Conservation (phyloP, 2,888 invertebrate genomes). For the Apamea sordens region DNA sequence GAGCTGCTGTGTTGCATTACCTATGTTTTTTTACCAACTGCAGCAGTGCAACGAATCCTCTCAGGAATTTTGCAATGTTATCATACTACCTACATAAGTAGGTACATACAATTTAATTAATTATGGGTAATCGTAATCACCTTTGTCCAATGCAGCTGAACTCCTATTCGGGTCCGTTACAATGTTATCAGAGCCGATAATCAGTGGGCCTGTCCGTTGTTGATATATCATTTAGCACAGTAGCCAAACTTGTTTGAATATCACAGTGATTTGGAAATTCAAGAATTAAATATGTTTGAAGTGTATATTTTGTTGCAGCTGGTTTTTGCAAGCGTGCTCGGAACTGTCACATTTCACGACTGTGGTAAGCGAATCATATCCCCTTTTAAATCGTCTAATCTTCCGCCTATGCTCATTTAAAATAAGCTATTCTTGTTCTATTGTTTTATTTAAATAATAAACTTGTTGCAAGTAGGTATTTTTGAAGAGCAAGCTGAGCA, state of each 20-base stretch:
- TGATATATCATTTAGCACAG: slow-evolving; percentile 65
- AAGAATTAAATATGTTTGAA: slow-evolving; percentile 71
- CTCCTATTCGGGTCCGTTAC: slow-evolving; percentile 60
- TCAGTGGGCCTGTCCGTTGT: slow-evolving; percentile 65
- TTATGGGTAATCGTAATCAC: slow-evolving; percentile 63
- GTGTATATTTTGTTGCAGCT: slow-evolving; percentile 69
- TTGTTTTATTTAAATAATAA: background rate
- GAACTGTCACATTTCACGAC: slow-evolving; percentile 81
- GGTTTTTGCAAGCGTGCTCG: slow-evolving; percentile 65
- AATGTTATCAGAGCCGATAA: slow-evolving; percentile 81
- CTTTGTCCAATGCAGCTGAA: slow-evolving; percentile 71
- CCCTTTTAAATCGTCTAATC: slow-evolving; percentile 5
- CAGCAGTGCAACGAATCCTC: background rate
- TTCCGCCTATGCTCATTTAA: background rate
- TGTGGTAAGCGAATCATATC: slow-evolving; percentile 78
- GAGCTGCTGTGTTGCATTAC: background rate
- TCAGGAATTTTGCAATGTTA: slow-evolving; percentile 2
- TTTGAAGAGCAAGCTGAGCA: slow-evolving; percentile 1
- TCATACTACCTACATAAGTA: slow-evolving; percentile 8
- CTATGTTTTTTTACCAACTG: background rate
- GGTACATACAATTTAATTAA: slow-evolving; percentile 35
- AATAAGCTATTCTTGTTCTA: slow-evolving; percentile 2
- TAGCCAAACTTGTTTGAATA: slow-evolving; percentile 64
- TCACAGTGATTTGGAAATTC: slow-evolving; percentile 51
- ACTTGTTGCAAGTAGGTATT: background rate